Evolutionary conservation across 2,888 invertebrate genomes (phyloP).

Genomic region (Mesorhabditis belari): DNA sequence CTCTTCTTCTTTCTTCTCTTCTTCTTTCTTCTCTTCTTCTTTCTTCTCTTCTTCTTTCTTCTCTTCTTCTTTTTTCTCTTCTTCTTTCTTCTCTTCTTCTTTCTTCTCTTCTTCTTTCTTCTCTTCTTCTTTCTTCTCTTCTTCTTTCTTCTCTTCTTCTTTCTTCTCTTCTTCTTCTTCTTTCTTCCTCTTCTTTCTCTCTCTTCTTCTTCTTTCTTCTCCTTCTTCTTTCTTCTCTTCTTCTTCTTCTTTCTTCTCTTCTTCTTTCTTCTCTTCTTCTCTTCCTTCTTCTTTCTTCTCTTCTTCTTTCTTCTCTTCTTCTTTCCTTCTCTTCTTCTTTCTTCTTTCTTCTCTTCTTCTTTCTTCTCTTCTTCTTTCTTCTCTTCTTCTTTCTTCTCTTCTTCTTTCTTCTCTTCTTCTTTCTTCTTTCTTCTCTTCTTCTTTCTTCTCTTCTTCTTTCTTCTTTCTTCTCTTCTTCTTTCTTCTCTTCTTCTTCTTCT

Average conservation of each 20-base stretch:
- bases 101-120: not conserved
- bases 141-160: not conserved
- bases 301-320: not conserved
- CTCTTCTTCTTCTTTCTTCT: not conserved
- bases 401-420: not conserved
- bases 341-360: not conserved
- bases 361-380: not conserved
- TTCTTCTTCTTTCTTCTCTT: not conserved
- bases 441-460: too few relatives aligned
- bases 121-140: not conserved
- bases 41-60: too few relatives aligned
- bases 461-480: too few relatives aligned
- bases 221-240: not conserved
- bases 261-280: not conserved
- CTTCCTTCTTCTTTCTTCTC: not conserved
- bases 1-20: too few relatives aligned
- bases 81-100: too few relatives aligned
- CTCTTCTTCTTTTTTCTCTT: too few relatives aligned
- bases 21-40: too few relatives aligned
- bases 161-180: not conserved
- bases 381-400: not conserved
- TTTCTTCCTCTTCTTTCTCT: not conserved
- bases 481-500: too few relatives aligned
- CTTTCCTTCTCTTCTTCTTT: not conserved
- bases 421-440: not conserved